A percentile compares a stretch with the other conserved stretches of the same genome.
These are phyloP conservation scores for Geotrupes spiniger DNA, from an alignment of 2,888 invertebrate genomes.

Conservation along the genomic window DNA sequence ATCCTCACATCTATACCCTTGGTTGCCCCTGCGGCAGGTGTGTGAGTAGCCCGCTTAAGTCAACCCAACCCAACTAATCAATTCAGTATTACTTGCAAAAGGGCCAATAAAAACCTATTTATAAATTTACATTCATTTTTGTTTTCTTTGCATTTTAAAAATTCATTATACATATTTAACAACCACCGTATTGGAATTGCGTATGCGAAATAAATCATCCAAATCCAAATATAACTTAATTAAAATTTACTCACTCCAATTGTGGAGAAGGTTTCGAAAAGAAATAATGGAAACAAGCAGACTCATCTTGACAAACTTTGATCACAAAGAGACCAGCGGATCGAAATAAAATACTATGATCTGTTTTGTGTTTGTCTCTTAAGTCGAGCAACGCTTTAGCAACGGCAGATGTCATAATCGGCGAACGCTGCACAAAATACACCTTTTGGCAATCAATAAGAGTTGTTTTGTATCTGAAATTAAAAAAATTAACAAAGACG, in stretches of 20 bases:
- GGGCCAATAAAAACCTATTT: no score
- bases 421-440: constrained; percentile 70
- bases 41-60: no score
- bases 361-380: constrained; percentile 62
- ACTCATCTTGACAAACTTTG: constrained; percentile 93
- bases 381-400: constrained; percentile 66
- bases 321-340: constrained; percentile 87
- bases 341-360: constrained; percentile 81
- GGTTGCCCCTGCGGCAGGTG: no score
- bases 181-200: no score
- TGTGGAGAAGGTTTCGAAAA: constrained; percentile 69
- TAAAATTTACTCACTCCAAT: constrained; percentile 55
- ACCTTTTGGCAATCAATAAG: constrained; percentile 78
- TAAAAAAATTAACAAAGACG: constrained; percentile 7
- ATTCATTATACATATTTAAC: no score
- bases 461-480: constrained; percentile 63
- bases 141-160: no score
- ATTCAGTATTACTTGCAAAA: no score
- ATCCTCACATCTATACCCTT: no score
- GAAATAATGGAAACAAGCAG: constrained; percentile 87
- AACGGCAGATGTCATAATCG: constrained; percentile 68
- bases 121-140: no score
- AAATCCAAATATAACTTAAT: no score
- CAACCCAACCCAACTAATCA: no score
- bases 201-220: no score